Percentiles rank a stretch among this genome's conserved stretches.
Evolutionary conservation across 2,888 invertebrate species (phyloP).

Genomic region (Adelognathus sp.): DNA sequence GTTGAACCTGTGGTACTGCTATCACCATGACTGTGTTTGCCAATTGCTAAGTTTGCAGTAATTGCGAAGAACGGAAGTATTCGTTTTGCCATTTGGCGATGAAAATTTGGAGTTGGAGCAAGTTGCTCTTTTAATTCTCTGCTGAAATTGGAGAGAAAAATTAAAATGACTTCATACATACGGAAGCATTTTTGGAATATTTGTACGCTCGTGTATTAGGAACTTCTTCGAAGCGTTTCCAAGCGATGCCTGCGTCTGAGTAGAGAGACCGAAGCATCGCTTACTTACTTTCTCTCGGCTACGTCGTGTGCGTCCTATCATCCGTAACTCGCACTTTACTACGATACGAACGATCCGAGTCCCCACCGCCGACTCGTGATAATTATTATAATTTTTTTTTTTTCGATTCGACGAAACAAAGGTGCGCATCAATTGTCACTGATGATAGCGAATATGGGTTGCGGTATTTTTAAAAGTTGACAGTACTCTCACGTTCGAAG

Average conservation of each 20-base stretch:
- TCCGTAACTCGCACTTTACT: neutral
- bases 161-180: neutral
- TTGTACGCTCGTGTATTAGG: neutral
- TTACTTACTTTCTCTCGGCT: conserved; percentile 14
- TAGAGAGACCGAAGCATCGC: neutral
- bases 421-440: neutral
- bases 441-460: neutral
- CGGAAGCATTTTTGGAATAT: neutral
- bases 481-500: neutral
- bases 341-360: neutral
- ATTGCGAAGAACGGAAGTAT: neutral
- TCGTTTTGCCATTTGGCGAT: neutral
- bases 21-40: neutral
- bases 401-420: neutral
- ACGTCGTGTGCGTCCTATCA: neutral
- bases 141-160: neutral
- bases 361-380: neutral
- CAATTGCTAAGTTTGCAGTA: neutral
- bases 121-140: neutral
- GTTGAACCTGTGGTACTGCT: neutral
- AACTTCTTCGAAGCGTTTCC: neutral
- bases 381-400: neutral
- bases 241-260: neutral
- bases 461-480: neutral
- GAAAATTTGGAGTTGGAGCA: neutral